Conservation (phyloP, 2,113 vertebrate species). For the Pseudopipra pipra region DNA sequence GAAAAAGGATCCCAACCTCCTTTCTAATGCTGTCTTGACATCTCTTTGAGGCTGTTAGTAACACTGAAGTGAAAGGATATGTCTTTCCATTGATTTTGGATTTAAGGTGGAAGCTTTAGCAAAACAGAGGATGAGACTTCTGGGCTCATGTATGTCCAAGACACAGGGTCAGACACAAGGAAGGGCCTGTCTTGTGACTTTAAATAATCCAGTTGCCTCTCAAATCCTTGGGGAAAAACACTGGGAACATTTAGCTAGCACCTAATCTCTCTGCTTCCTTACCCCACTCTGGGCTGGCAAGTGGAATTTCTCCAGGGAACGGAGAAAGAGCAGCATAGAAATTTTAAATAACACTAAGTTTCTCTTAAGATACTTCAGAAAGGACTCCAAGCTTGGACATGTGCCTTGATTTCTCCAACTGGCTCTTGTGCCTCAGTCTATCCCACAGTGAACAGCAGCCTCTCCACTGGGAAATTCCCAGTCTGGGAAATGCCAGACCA, state of each 20-base stretch:
- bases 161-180: slow-evolving; percentile 52
- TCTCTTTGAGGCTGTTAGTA: slow-evolving; percentile 88
- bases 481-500: neutral
- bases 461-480: neutral
- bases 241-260: slow-evolving; percentile 44
- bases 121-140: slow-evolving; percentile 58
- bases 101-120: slow-evolving; percentile 87
- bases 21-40: slow-evolving; percentile 69
- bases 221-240: neutral
- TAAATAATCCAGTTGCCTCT: slow-evolving; percentile 23
- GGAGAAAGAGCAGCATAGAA: slow-evolving; percentile 16
- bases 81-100: slow-evolving; percentile 74
- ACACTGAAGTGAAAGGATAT: slow-evolving; percentile 90
- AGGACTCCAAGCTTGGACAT: neutral
- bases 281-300: neutral
- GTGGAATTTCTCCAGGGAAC: slow-evolving; percentile 11
- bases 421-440: neutral
- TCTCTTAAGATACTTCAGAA: neutral
- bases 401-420: neutral
- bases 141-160: slow-evolving; percentile 3
- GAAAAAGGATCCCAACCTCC: slow-evolving; percentile 71
- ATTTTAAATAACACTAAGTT: slow-evolving; percentile 7
- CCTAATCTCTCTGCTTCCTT: slow-evolving; percentile 33
- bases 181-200: slow-evolving; percentile 28
- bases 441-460: neutral